Evolutionary conservation across 2,888 invertebrate species (phyloP), one percentile per base, ranked within the genome.

Genomic region (Dorcus parallelipipedus): DNA sequence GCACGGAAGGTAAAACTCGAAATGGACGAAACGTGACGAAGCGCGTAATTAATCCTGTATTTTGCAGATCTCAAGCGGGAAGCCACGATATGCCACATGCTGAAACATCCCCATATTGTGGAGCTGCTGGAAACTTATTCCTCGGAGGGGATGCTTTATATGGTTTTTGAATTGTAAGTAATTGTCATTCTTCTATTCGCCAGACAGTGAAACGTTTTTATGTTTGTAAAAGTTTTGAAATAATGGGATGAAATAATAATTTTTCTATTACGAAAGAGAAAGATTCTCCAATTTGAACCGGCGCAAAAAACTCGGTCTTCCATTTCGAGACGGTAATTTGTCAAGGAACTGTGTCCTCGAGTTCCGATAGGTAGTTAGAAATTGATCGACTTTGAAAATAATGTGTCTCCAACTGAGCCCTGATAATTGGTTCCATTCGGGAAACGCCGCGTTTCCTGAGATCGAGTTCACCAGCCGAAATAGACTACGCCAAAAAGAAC

Each of bases 151-250:
- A 95, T 97, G 93, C 86, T 98, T 20, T 98, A 97, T 79, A 97
- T 98, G 97, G 97, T 98, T 65, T 98, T 97, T 81, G 97, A 97
- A 86, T 96, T 93, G 97, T 97, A 84, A 93, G 96, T 92, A 78
- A 62, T 57, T 9, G 2, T 6, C 10, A 23, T 50, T 6, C 26
- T n/a, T n/a, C n/a, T n/a, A n/a, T n/a, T n/a, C n/a, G n/a, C n/a
- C n/a, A n/a, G n/a, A n/a, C n/a, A n/a, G n/a, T n/a, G n/a, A n/a
- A n/a, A n/a, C n/a, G n/a, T n/a, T n/a, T n/a, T n/a, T n/a, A n/a
- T n/a, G n/a, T n/a, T n/a, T n/a, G n/a, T n/a, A n/a, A n/a, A n/a
- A n/a, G n/a, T n/a, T n/a, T n/a, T n/a, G n/a, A n/a, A n/a, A n/a
- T n/a, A n/a, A n/a, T n/a, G n/a, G n/a, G n/a, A n/a, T n/a, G n/a